Evolutionary conservation across 1,140 invertebrate species (phyloP), one percentile per base, ranked within the genome.

Genomic region (Formica exsecta): DNA sequence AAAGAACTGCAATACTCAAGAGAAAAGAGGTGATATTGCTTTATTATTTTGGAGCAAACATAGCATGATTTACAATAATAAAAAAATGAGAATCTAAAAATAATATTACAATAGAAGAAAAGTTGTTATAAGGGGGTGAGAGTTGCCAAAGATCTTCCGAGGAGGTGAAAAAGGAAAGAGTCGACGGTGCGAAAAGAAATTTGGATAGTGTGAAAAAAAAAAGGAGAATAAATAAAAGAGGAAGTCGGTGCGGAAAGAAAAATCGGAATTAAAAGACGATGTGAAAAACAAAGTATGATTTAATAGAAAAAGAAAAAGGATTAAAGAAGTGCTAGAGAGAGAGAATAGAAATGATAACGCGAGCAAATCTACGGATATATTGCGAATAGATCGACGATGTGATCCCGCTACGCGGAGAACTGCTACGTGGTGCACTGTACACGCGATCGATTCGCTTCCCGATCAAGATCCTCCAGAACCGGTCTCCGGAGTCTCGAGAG

Each of bases 131-230:
- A 59, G 0, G 7, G 8, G 6, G 65, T 6, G 66, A 70, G 54
- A 64, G 64, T 57, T 75, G 38, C 41, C 16, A 25, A 44, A 65
- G 75, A 61, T 77, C 62, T 38, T 80, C 9, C 76, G 32, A 59
- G 13, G 48, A 5, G 41, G 25, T 48, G 13, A 32, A 51, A 54
- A 54, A 38, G 16, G 4, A 22, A 38, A 57, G 66, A 68, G 32
- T n/a, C 25, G 44, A 51, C 6, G 13, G 22, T 8, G 54, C 48
- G 48, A 5, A 19, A 32, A 54, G 32, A 76, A 84, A 84, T 57
- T 73, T 76, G 68, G 36, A n/a, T 44, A 84, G 51, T 73, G 73
- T 32, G 75, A 29, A 71, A 64, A 36, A 48, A n/a, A 36, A 48
- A n/a, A 48, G 62, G 13, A 51, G 48, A 51, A 51, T 16, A 59